A percentile compares a stretch with the other conserved stretches of the same genome.
Conservation (phyloP, 2,113 vertebrate genomes). For the Lota lota region DNA sequence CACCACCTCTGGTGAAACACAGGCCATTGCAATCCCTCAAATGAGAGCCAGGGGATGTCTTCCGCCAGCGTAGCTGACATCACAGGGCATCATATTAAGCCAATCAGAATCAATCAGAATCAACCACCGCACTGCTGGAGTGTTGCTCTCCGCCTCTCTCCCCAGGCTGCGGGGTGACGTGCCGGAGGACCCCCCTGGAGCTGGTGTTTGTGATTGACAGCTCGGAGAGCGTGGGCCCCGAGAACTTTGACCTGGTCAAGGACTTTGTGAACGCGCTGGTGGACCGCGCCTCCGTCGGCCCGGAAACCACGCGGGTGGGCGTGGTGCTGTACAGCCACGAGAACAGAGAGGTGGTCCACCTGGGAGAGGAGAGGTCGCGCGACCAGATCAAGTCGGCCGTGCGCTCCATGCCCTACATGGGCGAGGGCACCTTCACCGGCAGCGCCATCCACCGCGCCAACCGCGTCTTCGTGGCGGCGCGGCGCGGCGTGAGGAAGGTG, state of each 20-base stretch:
- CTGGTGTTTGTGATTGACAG: conserved; percentile 88
- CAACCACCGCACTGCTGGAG: too few relatives aligned
- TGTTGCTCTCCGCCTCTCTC: background rate
- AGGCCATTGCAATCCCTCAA: background rate
- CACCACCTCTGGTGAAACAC: background rate
- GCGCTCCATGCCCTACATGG: conserved; percentile 79
- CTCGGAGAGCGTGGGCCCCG: conserved; percentile 83
- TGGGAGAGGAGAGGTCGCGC: conserved; percentile 66
- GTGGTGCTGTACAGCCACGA: conserved; percentile 84
- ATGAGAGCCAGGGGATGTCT: too few relatives aligned
- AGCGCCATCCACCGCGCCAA: conserved; percentile 76
- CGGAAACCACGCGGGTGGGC: conserved; percentile 64
- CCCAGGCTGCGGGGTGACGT: conserved; percentile 79
- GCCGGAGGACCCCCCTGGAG: conserved; percentile 78
- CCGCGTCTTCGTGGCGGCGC: conserved; percentile 63
- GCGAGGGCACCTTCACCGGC: conserved; percentile 83
- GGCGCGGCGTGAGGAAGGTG: conserved; percentile 73
- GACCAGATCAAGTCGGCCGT: conserved; percentile 74
- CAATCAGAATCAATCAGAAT: too few relatives aligned
- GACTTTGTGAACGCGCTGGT: conserved; percentile 79
- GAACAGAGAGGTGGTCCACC: conserved; percentile 68
- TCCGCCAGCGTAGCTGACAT: too few relatives aligned
- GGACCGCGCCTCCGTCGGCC: conserved; percentile 63
- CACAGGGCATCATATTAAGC: too few relatives aligned
- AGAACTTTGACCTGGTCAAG: conserved; percentile 82